Evolutionary conservation across 1,140 invertebrate species (phyloP).

Genomic region (Nomia melanderi): DNA sequence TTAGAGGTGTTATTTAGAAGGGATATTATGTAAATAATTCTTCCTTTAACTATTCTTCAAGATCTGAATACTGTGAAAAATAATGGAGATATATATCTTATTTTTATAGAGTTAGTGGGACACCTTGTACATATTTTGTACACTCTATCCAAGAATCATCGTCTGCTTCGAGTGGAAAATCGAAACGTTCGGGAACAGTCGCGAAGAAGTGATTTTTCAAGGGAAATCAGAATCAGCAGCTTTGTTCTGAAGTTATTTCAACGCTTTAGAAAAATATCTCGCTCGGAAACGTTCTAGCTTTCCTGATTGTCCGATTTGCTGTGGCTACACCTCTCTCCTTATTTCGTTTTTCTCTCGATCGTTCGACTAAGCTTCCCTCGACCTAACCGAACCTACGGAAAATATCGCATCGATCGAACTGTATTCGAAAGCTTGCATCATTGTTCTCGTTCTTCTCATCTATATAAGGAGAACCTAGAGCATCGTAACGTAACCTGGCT

Average conservation of each 20-base stretch:
- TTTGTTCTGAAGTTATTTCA: no score
- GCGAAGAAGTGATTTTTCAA: not conserved
- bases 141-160: no score
- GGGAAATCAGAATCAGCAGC: no score
- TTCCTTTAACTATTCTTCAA: no score
- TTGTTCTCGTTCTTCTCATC: not conserved
- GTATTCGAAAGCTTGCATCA: not conserved
- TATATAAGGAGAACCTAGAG: not conserved
- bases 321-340: not conserved
- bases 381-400: not conserved
- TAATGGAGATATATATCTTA: no score
- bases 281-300: not conserved
- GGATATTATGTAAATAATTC: no score
- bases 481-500: not conserved
- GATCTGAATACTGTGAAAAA: no score
- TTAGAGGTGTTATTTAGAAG: no score
- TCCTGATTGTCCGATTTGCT: constrained; percentile 45
- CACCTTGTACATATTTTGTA: no score
- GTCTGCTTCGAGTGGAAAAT: no score
- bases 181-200: not conserved
- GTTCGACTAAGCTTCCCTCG: not conserved
- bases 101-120: no score
- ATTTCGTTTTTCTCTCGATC: not conserved
- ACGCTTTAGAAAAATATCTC: constrained; percentile 33
- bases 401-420: not conserved